These are phyloP conservation scores for Apogon hyalosoma DNA, from an alignment of 2,797 vertebrate species.

Conservation along the genomic window DNA sequence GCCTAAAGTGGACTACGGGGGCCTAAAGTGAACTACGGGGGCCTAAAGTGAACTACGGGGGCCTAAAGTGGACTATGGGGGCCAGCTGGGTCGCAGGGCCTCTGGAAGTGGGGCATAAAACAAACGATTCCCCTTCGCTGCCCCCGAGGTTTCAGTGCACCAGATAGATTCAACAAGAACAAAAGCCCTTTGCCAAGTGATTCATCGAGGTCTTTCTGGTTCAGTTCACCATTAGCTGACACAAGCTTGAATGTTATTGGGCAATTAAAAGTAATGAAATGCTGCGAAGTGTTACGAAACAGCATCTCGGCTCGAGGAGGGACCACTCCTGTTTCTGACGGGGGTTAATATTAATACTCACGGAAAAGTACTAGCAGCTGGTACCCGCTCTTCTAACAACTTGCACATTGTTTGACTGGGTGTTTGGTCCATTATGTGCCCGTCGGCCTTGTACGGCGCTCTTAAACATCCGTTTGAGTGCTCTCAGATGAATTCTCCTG, in stretches of 20 bases:
- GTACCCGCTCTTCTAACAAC: constrained; percentile 54
- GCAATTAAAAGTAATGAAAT: constrained; percentile 78
- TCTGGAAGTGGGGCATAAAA: constrained; percentile 75
- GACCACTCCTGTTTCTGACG: constrained; percentile 52
- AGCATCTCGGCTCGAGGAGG: constrained; percentile 22
- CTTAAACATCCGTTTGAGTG: constrained; percentile 60
- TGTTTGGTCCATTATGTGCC: constrained; percentile 50
- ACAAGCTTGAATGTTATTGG: constrained; percentile 76
- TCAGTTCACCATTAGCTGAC: constrained; percentile 77
- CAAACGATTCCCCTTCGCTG: constrained; percentile 66
- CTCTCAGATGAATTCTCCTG: constrained; percentile 51
- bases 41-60: too few relatives aligned
- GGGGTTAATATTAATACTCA: constrained; percentile 61
- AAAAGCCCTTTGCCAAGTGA: constrained; percentile 72
- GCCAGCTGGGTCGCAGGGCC: constrained; percentile 66
- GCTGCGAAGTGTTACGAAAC: constrained; percentile 65
- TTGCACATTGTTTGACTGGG: constrained; percentile 50
- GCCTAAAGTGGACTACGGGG: too few relatives aligned
- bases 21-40: too few relatives aligned
- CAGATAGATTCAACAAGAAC: constrained; percentile 69
- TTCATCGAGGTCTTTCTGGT: constrained; percentile 73
- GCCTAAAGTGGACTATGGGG: constrained; percentile 37
- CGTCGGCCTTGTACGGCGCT: constrained; percentile 40
- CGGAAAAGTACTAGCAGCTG: constrained; percentile 63
- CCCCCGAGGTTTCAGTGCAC: constrained; percentile 67